Evolutionary conservation across 2,888 invertebrate species (phyloP).

Genomic region (Drosophila tripunctata): DNA sequence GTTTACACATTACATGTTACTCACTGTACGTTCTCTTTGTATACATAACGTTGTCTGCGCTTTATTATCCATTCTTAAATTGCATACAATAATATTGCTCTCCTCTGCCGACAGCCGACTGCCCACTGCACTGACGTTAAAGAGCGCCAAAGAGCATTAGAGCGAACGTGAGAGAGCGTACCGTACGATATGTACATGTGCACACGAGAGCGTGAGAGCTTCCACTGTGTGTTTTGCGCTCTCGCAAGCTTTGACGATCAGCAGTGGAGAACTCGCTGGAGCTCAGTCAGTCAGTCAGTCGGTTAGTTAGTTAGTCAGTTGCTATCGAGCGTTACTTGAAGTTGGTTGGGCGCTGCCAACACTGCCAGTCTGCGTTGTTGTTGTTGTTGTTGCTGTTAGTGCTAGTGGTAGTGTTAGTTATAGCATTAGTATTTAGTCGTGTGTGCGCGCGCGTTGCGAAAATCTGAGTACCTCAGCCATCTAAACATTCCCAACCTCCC

Average conservation of each 20-base stretch:
- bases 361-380: conserved; percentile 28
- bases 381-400: conserved; percentile 41
- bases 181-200: no score
- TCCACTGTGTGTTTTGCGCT: conserved; percentile 1
- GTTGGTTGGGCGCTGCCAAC: conserved; percentile 50
- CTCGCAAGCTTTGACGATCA: conserved; percentile 40
- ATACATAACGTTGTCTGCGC: conserved; percentile 7
- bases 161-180: conserved; percentile 3
- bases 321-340: conserved; percentile 74
- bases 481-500: neutral
- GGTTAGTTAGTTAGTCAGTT: conserved; percentile 59
- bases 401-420: conserved; percentile 36
- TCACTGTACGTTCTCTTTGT: neutral
- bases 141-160: conserved; percentile 6
- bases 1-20: conserved; percentile 19
- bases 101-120: conserved; percentile 11
- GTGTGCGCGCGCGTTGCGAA: conserved; percentile 69
- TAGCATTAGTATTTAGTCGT: conserved; percentile 36
- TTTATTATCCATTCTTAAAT: conserved; percentile 47
- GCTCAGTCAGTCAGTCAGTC: conserved; percentile 42
- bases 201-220: conserved; percentile 15
- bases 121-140: conserved; percentile 9
- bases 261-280: conserved; percentile 33
- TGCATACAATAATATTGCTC: conserved; percentile 32
- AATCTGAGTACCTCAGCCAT: conserved; percentile 50